phyloP scores from a whole-genome alignment of 1,140 invertebrate genomes.

The Brachionus rotundiformis region DNA sequence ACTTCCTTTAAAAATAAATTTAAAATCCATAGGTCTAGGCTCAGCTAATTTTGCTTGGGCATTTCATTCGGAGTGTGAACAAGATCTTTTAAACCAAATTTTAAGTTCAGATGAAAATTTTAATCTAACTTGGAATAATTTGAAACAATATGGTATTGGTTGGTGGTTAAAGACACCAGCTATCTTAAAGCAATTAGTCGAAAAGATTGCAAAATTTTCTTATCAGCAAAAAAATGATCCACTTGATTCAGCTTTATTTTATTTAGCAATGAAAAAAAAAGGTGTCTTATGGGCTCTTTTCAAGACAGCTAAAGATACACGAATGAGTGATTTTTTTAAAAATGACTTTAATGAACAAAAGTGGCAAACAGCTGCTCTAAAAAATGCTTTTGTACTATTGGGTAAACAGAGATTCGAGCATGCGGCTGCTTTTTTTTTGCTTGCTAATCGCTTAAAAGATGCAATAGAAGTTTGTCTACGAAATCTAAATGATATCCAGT shows the following conservation, averaged over 20 bases:
- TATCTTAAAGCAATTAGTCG: slow-evolving; percentile 79
- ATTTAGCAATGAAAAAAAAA: slow-evolving; percentile 97
- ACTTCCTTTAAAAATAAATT: slow-evolving; percentile 77
- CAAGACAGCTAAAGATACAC: slow-evolving; percentile 77
- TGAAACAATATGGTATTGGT: slow-evolving; percentile 87
- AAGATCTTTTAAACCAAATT: slow-evolving; percentile 83
- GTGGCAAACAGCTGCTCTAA: slow-evolving; percentile 92
- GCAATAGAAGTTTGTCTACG: slow-evolving; percentile 89
- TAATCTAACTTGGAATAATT: slow-evolving; percentile 76
- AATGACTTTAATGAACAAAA: slow-evolving; percentile 90
- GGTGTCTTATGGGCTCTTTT: slow-evolving; percentile 93
- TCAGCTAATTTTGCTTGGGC: slow-evolving; percentile 96
- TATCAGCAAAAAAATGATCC: slow-evolving; percentile 87
- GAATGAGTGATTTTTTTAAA: slow-evolving; percentile 90
- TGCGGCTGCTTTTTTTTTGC: slow-evolving; percentile 78
- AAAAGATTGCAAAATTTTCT: slow-evolving; percentile 85
- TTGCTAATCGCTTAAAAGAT: slow-evolving; percentile 88
- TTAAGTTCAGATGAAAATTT: slow-evolving; percentile 52
- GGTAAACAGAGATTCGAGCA: slow-evolving; percentile 89
- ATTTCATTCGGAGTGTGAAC: slow-evolving; percentile 96
- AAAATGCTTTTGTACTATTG: slow-evolving; percentile 92
- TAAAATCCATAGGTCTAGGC: slow-evolving; percentile 85
- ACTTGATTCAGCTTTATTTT: slow-evolving; percentile 93
- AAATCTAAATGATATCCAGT: slow-evolving; percentile 89
- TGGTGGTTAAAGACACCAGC: slow-evolving; percentile 93